A percentile compares a stretch with the other conserved stretches of the same genome.
These are phyloP conservation scores for Acinonyx jubatus DNA, from an alignment of 2,113 vertebrate genomes.

Conservation along the genomic window DNA sequence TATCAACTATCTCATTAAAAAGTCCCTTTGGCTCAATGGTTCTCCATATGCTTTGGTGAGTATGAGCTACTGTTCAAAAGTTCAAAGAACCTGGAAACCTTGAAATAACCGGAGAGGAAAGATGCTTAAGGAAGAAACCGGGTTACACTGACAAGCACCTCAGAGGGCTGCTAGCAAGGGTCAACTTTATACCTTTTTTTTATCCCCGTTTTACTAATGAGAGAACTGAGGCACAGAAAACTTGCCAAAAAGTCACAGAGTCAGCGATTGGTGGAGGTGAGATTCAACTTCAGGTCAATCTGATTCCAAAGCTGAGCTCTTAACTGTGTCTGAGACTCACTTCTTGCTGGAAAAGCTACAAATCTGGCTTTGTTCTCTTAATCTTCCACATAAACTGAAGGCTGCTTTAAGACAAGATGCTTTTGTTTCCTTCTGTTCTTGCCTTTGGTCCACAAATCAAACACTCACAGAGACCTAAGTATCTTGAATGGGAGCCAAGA, in stretches of 20 bases:
- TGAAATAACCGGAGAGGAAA: background rate
- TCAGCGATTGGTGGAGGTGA: background rate
- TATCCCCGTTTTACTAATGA: background rate
- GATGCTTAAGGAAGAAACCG: background rate
- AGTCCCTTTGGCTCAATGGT: background rate
- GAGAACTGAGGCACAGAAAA: background rate
- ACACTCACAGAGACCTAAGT: background rate
- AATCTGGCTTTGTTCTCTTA: background rate
- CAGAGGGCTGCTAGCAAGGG: background rate
- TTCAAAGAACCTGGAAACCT: background rate
- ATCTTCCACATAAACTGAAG: background rate
- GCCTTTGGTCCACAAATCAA: background rate
- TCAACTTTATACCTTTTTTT: background rate
- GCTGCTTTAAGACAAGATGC: background rate
- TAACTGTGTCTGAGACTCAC: background rate
- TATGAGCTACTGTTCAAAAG: background rate
- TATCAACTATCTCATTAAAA: background rate
- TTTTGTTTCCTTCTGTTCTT: constrained; percentile 11
- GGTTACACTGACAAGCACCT: background rate
- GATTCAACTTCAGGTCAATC: background rate
- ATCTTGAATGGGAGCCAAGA: background rate
- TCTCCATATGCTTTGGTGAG: background rate
- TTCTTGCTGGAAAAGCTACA: background rate
- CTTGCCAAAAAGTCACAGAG: background rate
- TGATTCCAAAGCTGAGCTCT: background rate